Base-by-base conservation (phyloP, 1,140 invertebrate genomes). In the Drosophila sucinea region DNA sequence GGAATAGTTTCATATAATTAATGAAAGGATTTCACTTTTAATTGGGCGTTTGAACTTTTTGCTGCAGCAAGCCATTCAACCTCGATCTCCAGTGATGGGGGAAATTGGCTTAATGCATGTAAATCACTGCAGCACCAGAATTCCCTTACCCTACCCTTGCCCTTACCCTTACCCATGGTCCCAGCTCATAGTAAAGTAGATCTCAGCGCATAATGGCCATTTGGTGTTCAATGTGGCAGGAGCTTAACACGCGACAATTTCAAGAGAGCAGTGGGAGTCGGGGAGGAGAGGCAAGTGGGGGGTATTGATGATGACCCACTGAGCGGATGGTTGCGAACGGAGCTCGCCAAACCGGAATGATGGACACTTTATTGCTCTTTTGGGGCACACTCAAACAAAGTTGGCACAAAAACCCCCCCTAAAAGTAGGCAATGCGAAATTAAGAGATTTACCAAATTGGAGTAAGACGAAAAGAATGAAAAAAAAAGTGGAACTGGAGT, bases 161-260 rank as follows among this genome's bases (percentile, higher is more conserved):
- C 56, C 32, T 35, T 23, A 57, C 44, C 23, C 41, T 23, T 23
- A 47, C 44, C 25, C 44, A 8, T 17, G 17, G 17, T 17, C 44
- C 7, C 23, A 47, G 23, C 10, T 17, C n/a, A 44, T 17, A 25
- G 44, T 25, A 25, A 57, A 35, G 56, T 58, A 35, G 56, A 35
- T 32, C 56, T 58, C 30, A 23, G 56, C 56, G 35, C 56, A 58
- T 58, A 58, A 58, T 58, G 56, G 56, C 56, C 56, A 58, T 58
- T 58, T 58, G 56, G 56, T 58, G 56, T 58, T 58, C 56, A 58
- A 35, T 58, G 56, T 56, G 54, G 54, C 32, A 35, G 56, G 17
- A 35, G 56, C 56, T 58, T 58, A 35, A 58, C 56, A 58, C 56
- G 56, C 56, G 56, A 58, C 56, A 58, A 58, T 35, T 58, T 35